A percentile compares a stretch with the other conserved stretches of the same genome.
Evolutionary conservation across 2,888 invertebrate species (phyloP).

Genomic region (Perizoma affinitatum): DNA sequence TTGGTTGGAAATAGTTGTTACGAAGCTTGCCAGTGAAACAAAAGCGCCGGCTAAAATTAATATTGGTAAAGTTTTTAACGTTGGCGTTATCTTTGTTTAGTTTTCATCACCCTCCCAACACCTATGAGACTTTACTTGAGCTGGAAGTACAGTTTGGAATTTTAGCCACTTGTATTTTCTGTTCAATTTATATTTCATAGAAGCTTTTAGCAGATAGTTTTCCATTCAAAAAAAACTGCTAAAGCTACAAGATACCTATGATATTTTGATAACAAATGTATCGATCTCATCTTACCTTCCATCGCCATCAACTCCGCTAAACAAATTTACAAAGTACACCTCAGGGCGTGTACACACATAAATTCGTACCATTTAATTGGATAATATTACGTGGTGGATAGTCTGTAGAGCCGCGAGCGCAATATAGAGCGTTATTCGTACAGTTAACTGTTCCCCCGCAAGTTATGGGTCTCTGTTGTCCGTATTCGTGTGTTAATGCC

Average conservation of each 20-base stretch:
- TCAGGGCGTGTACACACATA: conserved; percentile 59
- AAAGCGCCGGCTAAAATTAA: conserved; percentile 28
- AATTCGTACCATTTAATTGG: conserved; percentile 74
- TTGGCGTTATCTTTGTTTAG: conserved; percentile 31
- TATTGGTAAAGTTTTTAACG: conserved; percentile 30
- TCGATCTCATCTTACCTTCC: background rate
- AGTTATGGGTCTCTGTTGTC: conserved; percentile 53
- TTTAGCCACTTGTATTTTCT: background rate
- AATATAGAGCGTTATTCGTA: conserved; percentile 71
- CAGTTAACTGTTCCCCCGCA: conserved; percentile 65
- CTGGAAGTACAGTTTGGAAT: conserved; percentile 17
- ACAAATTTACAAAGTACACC: conserved; percentile 43
- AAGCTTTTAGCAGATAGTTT: too few species aligned
- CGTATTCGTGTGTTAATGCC: conserved; percentile 8
- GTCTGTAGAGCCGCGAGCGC: conserved; percentile 61
- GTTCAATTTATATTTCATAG: too few species aligned
- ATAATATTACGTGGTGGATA: conserved; percentile 69
- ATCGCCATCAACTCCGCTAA: conserved; percentile 1
- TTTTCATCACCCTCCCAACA: conserved; percentile 31
- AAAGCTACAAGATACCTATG: too few species aligned
- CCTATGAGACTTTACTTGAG: conserved; percentile 22
- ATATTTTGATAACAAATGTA: too few species aligned
- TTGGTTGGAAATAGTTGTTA: conserved; percentile 13
- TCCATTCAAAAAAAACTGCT: too few species aligned
- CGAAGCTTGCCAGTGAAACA: conserved; percentile 27